Evolutionary conservation across 2,888 invertebrate genomes (phyloP).

Genomic region (Drosophila meridionalis): DNA sequence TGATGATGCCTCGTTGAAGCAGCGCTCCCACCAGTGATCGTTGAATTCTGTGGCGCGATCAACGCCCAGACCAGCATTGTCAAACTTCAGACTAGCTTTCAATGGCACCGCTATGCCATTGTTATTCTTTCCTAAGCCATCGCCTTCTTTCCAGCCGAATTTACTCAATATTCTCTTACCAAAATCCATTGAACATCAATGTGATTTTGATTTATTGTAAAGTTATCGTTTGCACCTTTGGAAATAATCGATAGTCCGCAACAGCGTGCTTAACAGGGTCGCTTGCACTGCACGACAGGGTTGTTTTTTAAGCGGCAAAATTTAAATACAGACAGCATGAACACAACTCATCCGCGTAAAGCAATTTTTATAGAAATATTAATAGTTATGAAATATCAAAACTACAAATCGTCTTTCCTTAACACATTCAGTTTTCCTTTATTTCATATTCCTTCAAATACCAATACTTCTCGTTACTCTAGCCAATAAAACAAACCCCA

Average conservation of each 20-base stretch:
- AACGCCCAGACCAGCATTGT: conserved; percentile 91
- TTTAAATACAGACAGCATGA: neutral
- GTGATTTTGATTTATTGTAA: conserved; percentile 9
- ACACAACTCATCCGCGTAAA: too few relatives aligned
- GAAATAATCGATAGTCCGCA: conserved; percentile 27
- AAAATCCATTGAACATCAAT: conserved; percentile 78
- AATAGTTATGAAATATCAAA: neutral
- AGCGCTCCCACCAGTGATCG: conserved; percentile 93
- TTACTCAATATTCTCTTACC: conserved; percentile 82
- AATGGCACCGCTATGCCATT: conserved; percentile 91
- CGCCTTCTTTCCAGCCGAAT: conserved; percentile 85
- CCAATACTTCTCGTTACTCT: conserved; percentile 26
- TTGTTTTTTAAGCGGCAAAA: conserved; percentile 18
- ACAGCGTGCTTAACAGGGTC: neutral
- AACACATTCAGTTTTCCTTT: conserved; percentile 66
- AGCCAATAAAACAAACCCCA: conserved; percentile 48
- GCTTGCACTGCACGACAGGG: neutral
- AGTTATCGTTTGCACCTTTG: conserved; percentile 12
- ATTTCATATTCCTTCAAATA: conserved; percentile 56
- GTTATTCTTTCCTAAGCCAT: conserved; percentile 92
- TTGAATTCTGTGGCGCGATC: conserved; percentile 90
- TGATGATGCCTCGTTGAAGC: conserved; percentile 90
- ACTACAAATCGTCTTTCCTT: conserved; percentile 19
- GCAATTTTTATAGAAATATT: too few relatives aligned
- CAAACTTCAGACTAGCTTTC: conserved; percentile 92